These are phyloP conservation scores for Microtus montanus DNA, from an alignment of 2,113 vertebrate genomes.

Conservation along the genomic window DNA sequence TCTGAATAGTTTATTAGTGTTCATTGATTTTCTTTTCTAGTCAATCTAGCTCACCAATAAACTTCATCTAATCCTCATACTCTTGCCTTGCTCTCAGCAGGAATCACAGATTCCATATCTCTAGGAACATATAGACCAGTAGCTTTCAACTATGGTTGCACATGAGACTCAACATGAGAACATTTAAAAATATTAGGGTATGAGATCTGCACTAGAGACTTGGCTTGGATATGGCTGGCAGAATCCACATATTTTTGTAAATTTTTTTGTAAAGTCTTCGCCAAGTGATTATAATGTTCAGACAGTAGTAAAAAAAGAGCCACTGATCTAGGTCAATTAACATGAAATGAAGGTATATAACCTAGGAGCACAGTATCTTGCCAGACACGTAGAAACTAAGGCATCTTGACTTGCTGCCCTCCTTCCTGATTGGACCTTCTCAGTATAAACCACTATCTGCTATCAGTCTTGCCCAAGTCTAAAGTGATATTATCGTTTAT, in stretches of 20 bases:
- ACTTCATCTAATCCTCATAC: background rate
- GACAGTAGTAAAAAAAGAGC: background rate
- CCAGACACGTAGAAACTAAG: background rate
- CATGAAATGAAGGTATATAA: background rate
- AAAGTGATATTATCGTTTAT: background rate
- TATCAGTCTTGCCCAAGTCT: background rate
- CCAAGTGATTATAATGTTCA: slow-evolving; percentile 25
- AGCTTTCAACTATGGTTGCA: slow-evolving; percentile 20
- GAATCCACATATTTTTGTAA: background rate
- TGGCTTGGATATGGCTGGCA: slow-evolving; percentile 17
- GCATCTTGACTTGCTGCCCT: background rate
- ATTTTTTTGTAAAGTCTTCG: background rate
- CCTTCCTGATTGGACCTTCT: background rate
- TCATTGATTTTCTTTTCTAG: background rate
- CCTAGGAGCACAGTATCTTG: background rate
- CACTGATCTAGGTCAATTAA: slow-evolving; percentile 30
- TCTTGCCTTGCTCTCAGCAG: background rate
- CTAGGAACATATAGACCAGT: slow-evolving; percentile 17
- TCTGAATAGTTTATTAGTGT: background rate
- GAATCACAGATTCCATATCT: background rate
- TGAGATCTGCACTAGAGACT: background rate
- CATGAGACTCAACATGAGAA: background rate
- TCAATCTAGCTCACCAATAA: background rate
- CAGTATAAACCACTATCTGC: background rate
- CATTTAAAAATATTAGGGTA: slow-evolving; percentile 11